Conservation (phyloP, 2,888 invertebrate genomes). For the Lamellibrachia satsuma region DNA sequence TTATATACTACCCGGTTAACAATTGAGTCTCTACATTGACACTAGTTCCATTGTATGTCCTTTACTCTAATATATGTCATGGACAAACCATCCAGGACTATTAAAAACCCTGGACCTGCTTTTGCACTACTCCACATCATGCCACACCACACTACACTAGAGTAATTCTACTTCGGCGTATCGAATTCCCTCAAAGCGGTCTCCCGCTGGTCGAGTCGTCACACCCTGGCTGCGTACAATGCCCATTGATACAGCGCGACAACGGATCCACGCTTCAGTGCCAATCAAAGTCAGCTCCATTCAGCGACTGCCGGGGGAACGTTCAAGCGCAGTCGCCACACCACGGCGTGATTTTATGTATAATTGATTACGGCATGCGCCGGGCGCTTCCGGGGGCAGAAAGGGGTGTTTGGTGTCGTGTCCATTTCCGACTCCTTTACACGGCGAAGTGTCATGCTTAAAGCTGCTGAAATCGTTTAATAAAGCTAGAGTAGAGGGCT, state of each 20-base stretch:
- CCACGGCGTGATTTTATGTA: background rate
- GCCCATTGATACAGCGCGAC: background rate
- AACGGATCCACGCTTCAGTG: background rate
- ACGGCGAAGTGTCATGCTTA: background rate
- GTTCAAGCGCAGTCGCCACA: background rate
- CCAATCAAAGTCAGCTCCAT: background rate
- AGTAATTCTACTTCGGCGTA: background rate
- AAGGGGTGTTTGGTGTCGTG: background rate
- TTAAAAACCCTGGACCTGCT: too few species aligned
- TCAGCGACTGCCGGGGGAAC: background rate
- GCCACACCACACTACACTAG: too few species aligned
- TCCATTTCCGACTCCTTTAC: background rate
- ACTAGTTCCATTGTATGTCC: too few species aligned
- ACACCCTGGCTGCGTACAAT: background rate
- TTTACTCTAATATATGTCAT: too few species aligned
- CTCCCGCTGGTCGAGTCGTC: background rate
- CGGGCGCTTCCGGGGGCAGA: background rate
- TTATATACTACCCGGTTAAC: too few species aligned
- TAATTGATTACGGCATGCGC: constrained; percentile 13
- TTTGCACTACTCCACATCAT: too few species aligned
- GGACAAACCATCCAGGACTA: too few species aligned
- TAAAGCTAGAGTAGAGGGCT: background rate
- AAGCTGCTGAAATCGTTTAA: background rate
- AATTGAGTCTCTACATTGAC: too few species aligned
- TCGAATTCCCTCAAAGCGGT: background rate